Conservation (phyloP, 2,888 invertebrate genomes). For the Adela reaumurella region DNA sequence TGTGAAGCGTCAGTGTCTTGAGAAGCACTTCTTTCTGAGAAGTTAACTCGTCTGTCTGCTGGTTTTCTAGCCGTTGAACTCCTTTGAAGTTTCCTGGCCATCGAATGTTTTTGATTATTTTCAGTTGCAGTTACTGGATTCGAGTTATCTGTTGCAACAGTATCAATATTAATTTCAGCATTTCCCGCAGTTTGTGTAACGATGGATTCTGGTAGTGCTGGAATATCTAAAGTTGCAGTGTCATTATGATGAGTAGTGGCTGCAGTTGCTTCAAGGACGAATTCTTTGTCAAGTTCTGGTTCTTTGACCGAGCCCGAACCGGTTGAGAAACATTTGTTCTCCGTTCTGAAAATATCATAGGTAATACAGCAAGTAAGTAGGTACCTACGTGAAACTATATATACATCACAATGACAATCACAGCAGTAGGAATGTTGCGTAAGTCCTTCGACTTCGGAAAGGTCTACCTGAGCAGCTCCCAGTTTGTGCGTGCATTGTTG, state of each 20-base stretch:
- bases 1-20: constrained; percentile 61
- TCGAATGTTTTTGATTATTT: constrained; percentile 19
- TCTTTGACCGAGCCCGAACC: constrained; percentile 28
- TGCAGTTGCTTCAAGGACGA: constrained; percentile 21
- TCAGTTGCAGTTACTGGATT: constrained; percentile 23
- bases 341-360: constrained; percentile 45
- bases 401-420: too few relatives aligned
- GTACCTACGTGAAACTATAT: too few relatives aligned
- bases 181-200: constrained; percentile 22
- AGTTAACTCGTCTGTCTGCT: constrained; percentile 47
- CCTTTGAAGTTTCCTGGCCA: constrained; percentile 32
- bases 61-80: constrained; percentile 43
- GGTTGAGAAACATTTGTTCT: constrained; percentile 56
- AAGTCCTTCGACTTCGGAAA: too few relatives aligned
- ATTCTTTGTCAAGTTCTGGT: constrained; percentile 30
- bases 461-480: constrained; percentile 66
- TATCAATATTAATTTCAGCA: neutral
- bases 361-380: too few relatives aligned
- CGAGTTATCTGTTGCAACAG: constrained; percentile 26
- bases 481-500: constrained; percentile 81
- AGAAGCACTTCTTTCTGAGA: constrained; percentile 54
- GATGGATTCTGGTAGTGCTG: constrained; percentile 12
- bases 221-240: neutral
- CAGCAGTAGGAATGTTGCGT: too few relatives aligned
- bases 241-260: constrained; percentile 6